Base-by-base conservation (phyloP, 1,140 invertebrate genomes). In the Dinoponera quadriceps region DNA sequence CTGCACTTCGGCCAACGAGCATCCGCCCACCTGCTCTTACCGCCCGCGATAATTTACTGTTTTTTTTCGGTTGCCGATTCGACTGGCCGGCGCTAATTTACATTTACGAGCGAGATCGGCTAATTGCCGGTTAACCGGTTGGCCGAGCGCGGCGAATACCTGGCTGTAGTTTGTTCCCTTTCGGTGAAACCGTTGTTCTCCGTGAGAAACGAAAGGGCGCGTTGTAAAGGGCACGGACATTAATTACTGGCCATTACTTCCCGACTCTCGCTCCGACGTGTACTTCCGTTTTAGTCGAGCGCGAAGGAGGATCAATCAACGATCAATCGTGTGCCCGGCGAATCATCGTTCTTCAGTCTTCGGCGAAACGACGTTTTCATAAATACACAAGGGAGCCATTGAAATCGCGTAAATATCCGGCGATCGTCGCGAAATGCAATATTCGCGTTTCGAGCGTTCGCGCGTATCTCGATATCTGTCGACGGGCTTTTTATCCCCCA, bases 91-190 rank as follows among this genome's bases (percentile, higher is more conserved):
- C 68, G 90, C 87, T 92, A 92, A 93, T 93, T 92, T 92, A 92
- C 91, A 92, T 93, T 93, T 91, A 91, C 91, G 88, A 90, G 91
- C 82, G 90, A 91, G 91, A 88, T 94, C 93, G 92, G 91, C 88
- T 94, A 94, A 94, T 94, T 94, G 93, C 93, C 93, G 93, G 93
- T 94, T 94, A 92, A 94, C 93, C 91, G 94, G 93, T 94, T 91
- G 91, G 87, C 72, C 84, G 88, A 88, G 82, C 88, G 77, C 84
- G 62, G 71, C 84, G 84, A 88, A 75, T 88, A 85, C 87, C 88
- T 86, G 74, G 38, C 51, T 74, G 88, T 75, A 89, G 88, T 89
- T 89, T 88, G 88, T 88, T 88, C 81, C 84, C 87, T 88, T 86
- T 87, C 84, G 62, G 86, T 77, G 77, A 72, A 88, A 89, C 88